Percentiles rank a stretch among this genome's conserved stretches.
Evolutionary conservation across 1,140 invertebrate species (phyloP).

Genomic region (Drosophila serrata): DNA sequence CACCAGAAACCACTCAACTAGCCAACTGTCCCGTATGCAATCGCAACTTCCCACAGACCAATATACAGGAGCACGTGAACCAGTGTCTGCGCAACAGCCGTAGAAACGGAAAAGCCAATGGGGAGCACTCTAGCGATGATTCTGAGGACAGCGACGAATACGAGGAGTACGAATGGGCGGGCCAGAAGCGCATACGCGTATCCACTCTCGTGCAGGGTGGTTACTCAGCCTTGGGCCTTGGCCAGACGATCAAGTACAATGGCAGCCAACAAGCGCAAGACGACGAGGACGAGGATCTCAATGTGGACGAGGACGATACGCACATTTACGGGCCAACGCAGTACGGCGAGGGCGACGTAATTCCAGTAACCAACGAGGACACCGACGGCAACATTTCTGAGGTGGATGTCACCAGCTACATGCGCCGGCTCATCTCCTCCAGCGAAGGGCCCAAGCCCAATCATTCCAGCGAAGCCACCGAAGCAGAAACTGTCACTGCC

Average conservation of each 20-base stretch:
- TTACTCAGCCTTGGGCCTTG: conserved; percentile 87
- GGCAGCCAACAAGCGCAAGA: conserved; percentile 75
- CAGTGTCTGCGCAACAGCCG: conserved; percentile 87
- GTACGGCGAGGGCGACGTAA: conserved; percentile 92
- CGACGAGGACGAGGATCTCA: conserved; percentile 92
- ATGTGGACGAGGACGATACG: conserved; percentile 91
- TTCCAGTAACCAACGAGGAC: conserved; percentile 87
- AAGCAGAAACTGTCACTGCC: conserved; percentile 23
- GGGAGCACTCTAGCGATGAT: conserved; percentile 85
- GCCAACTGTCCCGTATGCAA: conserved; percentile 91
- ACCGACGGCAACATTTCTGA: conserved; percentile 63
- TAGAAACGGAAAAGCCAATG: conserved; percentile 75
- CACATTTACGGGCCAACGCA: conserved; percentile 93
- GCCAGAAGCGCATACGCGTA: conserved; percentile 90
- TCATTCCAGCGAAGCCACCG: conserved; percentile 44
- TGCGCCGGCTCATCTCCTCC: conserved; percentile 70
- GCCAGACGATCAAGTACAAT: conserved; percentile 86
- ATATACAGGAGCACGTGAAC: conserved; percentile 92
- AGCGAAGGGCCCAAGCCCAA: conserved; percentile 54
- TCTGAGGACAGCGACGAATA: conserved; percentile 90
- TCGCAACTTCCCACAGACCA: conserved; percentile 88
- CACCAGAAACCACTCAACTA: conserved; percentile 50
- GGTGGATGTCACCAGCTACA: conserved; percentile 86
- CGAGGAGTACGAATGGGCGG: conserved; percentile 94
- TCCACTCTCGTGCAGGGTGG: conserved; percentile 90